Evolutionary conservation across 1,140 invertebrate species (phyloP).

Genomic region (Drosophila carrolli): DNA sequence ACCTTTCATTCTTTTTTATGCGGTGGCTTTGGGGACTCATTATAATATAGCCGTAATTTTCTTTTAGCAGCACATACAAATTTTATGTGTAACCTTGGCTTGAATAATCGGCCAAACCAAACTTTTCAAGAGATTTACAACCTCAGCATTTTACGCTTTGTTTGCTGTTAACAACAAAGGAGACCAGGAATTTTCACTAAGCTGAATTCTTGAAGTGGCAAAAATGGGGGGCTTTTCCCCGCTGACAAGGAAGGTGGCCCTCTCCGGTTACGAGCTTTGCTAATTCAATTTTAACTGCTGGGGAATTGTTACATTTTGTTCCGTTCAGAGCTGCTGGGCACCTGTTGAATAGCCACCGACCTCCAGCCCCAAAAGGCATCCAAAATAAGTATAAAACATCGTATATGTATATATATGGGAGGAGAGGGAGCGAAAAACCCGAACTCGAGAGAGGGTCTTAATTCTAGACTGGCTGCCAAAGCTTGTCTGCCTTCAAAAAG

Average conservation of each 20-base stretch:
- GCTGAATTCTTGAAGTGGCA: slow-evolving; percentile 21
- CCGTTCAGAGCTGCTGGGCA: slow-evolving; percentile 42
- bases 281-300: slow-evolving; percentile 41
- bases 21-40: slow-evolving; percentile 37
- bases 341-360: slow-evolving; percentile 32
- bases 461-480: slow-evolving; percentile 53
- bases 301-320: slow-evolving; percentile 31
- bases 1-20: slow-evolving; percentile 4
- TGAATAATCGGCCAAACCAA: slow-evolving; percentile 39
- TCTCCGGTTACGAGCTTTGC: slow-evolving; percentile 37
- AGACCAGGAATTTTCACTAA: slow-evolving; percentile 23
- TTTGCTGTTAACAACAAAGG: slow-evolving; percentile 30
- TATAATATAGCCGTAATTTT: slow-evolving; percentile 46
- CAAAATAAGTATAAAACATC: slow-evolving; percentile 25
- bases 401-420: not conserved
- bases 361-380: slow-evolving; percentile 4
- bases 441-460: slow-evolving; percentile 20
- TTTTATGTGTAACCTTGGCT: slow-evolving; percentile 35
- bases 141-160: slow-evolving; percentile 43
- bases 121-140: slow-evolving; percentile 39
- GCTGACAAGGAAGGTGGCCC: not conserved
- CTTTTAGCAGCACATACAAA: slow-evolving; percentile 18
- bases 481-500: slow-evolving; percentile 54
- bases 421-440: slow-evolving; percentile 1
- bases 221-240: not conserved